Percentiles rank a stretch among this genome's conserved stretches.
Conservation (phyloP, 2,888 invertebrate genomes). For the Polylopha cassiicola region DNA sequence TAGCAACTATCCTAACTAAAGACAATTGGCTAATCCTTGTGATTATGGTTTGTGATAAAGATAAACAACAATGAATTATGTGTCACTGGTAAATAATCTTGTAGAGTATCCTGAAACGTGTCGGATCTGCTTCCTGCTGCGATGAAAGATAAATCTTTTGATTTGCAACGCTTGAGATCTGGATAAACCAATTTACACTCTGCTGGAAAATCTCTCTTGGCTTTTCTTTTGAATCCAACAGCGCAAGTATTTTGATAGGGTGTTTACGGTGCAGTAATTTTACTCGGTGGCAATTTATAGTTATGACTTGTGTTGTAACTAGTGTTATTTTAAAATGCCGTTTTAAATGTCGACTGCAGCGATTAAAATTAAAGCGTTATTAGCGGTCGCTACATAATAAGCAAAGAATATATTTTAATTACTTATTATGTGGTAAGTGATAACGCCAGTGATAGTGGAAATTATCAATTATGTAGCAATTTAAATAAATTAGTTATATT, state of each 20-base stretch:
- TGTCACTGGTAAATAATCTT: conserved; percentile 8
- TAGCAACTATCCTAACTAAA: too few species aligned
- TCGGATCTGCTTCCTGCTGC: conserved; percentile 9
- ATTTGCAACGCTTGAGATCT: conserved; percentile 23
- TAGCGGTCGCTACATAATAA: too few species aligned
- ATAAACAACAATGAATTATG: too few species aligned
- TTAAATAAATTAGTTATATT: too few species aligned
- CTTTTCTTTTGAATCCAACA: conserved; percentile 1
- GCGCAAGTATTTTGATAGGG: conserved; percentile 9
- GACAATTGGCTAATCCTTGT: too few species aligned
- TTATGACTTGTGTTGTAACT: background rate
- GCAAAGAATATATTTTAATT: too few species aligned
- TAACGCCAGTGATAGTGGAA: too few species aligned
- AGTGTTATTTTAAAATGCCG: background rate
- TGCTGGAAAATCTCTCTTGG: conserved; percentile 23
- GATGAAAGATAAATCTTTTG: conserved; percentile 20
- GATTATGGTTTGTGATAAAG: too few species aligned
- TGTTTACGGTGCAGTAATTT: too few species aligned
- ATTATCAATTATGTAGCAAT: too few species aligned
- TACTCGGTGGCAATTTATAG: conserved; percentile 7
- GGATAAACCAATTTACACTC: conserved; percentile 29
- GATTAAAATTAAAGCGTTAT: too few species aligned
- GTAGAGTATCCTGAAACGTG: conserved; percentile 12
- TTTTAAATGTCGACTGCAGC: background rate
- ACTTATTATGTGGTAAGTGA: too few species aligned